Conservation (phyloP, 1,140 invertebrate species). For the Cydia fagiglandana region DNA sequence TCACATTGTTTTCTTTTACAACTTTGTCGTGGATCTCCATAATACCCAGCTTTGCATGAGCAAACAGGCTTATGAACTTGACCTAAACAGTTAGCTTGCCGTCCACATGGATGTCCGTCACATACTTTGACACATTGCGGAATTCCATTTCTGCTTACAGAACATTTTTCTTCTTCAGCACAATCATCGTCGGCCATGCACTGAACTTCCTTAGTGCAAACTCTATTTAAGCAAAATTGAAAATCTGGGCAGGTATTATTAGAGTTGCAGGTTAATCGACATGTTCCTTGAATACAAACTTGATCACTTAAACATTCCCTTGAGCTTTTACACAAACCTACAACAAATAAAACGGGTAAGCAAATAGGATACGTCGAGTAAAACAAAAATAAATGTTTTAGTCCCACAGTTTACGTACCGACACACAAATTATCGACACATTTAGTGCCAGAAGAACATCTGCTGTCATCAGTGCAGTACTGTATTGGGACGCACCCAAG, state of each 20-base stretch:
- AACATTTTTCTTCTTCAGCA: slow-evolving; percentile 74
- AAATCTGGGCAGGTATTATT: slow-evolving; percentile 89
- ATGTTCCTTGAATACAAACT: slow-evolving; percentile 88
- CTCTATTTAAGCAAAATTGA: slow-evolving; percentile 89
- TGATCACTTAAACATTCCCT: slow-evolving; percentile 90
- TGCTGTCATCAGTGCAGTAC: slow-evolving; percentile 87
- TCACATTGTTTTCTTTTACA: slow-evolving; percentile 89
- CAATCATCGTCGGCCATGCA: slow-evolving; percentile 87
- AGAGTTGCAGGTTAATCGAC: slow-evolving; percentile 87
- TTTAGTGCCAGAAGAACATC: slow-evolving; percentile 89
- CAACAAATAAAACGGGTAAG: slow-evolving; percentile 41
- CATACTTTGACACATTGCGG: slow-evolving; percentile 87
- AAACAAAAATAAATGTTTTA: slow-evolving; percentile 33
- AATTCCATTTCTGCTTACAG: slow-evolving; percentile 82
- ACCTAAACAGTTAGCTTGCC: slow-evolving; percentile 88
- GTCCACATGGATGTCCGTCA: slow-evolving; percentile 86
- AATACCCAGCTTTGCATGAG: slow-evolving; percentile 87
- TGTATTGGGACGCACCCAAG: slow-evolving; percentile 89
- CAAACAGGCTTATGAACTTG: slow-evolving; percentile 86
- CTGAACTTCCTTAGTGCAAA: slow-evolving; percentile 89
- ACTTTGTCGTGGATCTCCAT: slow-evolving; percentile 87
- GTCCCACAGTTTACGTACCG: slow-evolving; percentile 72
- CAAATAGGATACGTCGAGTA: slow-evolving; percentile 25
- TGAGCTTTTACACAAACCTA: slow-evolving; percentile 85
- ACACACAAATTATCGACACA: slow-evolving; percentile 91